These are phyloP conservation scores for Pollenia amentaria DNA, from an alignment of 2,888 invertebrate species.

Conservation along the genomic window DNA sequence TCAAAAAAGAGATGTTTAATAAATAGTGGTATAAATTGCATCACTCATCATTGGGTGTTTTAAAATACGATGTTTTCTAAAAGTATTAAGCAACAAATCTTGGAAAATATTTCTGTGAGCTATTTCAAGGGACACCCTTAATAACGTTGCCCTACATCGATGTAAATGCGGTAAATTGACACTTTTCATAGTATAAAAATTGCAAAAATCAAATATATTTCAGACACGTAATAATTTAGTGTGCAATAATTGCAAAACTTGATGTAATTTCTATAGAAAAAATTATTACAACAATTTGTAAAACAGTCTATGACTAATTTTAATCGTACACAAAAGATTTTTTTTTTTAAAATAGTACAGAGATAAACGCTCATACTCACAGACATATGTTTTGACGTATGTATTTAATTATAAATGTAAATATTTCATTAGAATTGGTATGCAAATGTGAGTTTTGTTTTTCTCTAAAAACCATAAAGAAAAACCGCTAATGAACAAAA, in stretches of 20 bases:
- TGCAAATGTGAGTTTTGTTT: not conserved
- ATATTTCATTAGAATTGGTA: conserved; percentile 23
- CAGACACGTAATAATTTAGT: not conserved
- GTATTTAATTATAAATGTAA: not conserved
- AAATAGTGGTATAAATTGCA: no score
- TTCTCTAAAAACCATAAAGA: not conserved
- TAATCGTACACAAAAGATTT: not conserved
- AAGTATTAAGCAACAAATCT: no score
- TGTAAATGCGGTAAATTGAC: no score
- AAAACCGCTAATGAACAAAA: conserved; percentile 23
- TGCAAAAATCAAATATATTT: not conserved
- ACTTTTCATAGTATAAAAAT: no score
- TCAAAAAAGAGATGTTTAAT: no score
- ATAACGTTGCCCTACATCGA: not conserved
- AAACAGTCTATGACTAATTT: conserved; percentile 53
- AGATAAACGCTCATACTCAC: no score
- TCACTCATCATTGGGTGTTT: no score
- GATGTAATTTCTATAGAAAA: conserved; percentile 24
- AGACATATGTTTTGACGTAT: not conserved
- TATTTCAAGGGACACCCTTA: not conserved
- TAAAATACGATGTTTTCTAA: no score
- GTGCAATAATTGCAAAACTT: conserved; percentile 14
- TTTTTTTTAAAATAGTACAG: not conserved
- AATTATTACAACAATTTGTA: conserved; percentile 29
- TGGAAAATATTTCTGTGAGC: no score